Conservation (phyloP, 2,797 vertebrate species). For the Orestias chungarensis region DNA sequence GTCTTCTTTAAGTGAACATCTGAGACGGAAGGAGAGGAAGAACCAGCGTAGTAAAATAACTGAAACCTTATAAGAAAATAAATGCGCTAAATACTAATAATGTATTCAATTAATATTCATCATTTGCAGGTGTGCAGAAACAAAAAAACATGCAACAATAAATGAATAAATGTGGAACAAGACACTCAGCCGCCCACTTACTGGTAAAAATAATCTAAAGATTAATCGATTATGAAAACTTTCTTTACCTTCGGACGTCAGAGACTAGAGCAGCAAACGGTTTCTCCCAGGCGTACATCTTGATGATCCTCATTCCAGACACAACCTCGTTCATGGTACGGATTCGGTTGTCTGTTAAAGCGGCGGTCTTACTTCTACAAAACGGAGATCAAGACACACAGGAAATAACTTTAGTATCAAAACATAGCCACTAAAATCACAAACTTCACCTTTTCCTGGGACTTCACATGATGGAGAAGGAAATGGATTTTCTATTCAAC, state of each 20-base stretch:
- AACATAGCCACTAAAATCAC: not conserved
- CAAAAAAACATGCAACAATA: too few species aligned
- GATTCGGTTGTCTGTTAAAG: constrained; percentile 88
- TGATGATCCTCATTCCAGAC: constrained; percentile 93
- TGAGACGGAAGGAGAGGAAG: too few species aligned
- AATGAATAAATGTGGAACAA: too few species aligned
- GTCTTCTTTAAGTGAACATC: too few species aligned
- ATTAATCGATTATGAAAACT: too few species aligned
- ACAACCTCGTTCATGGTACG: constrained; percentile 97
- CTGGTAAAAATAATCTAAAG: too few species aligned
- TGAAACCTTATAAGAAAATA: too few species aligned
- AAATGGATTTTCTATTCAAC: not conserved
- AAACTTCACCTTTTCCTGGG: not conserved
- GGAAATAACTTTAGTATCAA: not conserved
- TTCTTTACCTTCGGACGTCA: constrained; percentile 88
- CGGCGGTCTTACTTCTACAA: constrained; percentile 87
- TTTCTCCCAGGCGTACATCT: constrained; percentile 98
- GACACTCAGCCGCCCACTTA: too few species aligned
- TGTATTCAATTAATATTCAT: too few species aligned
- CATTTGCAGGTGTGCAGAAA: too few species aligned
- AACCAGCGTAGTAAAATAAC: too few species aligned
- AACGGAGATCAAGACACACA: not conserved
- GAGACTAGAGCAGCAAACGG: constrained; percentile 87
- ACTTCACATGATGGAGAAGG: not conserved
- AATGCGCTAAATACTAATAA: too few species aligned